Evolutionary conservation across 2,113 vertebrate species (phyloP).

Genomic region (Mystacornis crossleyi): DNA sequence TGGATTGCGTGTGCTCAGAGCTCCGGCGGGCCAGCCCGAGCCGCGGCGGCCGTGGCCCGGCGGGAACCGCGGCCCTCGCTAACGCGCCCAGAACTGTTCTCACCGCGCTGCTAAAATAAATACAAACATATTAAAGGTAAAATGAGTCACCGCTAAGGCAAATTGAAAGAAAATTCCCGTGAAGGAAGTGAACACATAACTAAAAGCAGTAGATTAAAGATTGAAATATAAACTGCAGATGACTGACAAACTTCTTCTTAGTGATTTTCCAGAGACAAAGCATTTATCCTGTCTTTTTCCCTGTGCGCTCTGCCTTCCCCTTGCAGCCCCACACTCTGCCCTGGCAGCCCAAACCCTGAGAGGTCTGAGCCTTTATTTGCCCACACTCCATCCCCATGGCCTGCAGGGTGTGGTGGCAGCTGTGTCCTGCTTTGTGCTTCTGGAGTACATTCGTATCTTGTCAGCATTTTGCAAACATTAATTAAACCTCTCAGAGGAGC

Average conservation of each 20-base stretch:
- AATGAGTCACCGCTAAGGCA: background rate
- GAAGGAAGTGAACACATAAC: background rate
- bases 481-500: background rate
- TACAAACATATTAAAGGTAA: background rate
- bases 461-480: background rate
- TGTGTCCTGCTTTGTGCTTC: accelerated
- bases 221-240: background rate
- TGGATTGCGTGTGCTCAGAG: background rate
- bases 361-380: background rate
- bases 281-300: background rate
- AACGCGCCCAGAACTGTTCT: background rate
- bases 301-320: background rate
- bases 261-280: background rate
- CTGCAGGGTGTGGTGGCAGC: accelerated
- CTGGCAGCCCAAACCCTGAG: background rate
- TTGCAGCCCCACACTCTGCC: background rate
- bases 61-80: background rate
- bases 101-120: background rate
- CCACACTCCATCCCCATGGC: accelerated
- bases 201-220: background rate
- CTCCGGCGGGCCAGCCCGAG: no score
- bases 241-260: background rate
- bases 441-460: background rate
- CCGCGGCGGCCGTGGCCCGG: no score
- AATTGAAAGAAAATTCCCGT: background rate